phyloP scores from a whole-genome alignment of 2,888 invertebrate species.

The Mactromeris polynyma region DNA sequence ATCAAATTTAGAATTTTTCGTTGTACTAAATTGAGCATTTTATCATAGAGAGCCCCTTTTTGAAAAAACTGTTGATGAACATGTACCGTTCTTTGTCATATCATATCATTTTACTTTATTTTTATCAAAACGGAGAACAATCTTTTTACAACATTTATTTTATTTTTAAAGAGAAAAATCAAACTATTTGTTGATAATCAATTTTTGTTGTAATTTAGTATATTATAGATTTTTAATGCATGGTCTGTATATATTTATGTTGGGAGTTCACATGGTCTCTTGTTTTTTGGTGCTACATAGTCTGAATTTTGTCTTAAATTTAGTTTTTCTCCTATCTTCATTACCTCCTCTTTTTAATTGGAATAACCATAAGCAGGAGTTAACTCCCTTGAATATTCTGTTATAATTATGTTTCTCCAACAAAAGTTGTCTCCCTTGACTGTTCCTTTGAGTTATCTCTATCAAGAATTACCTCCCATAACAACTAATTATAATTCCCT shows the following conservation, averaged over 20 bases:
- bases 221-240: conserved; percentile 13
- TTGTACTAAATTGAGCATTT: neutral
- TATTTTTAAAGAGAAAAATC: conserved; percentile 28
- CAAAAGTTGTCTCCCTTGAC: no score
- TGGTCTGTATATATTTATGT: conserved; percentile 20
- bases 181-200: conserved; percentile 42
- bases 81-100: no score
- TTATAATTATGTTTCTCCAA: neutral
- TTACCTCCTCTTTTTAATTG: neutral
- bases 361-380: neutral
- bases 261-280: conserved; percentile 15
- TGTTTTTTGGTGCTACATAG: conserved; percentile 18
- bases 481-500: neutral
- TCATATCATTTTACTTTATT: conserved; percentile 6
- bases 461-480: neutral
- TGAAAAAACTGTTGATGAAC: neutral
- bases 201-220: conserved; percentile 27
- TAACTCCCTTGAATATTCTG: neutral
- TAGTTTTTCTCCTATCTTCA: neutral
- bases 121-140: neutral
- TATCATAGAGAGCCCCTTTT: neutral
- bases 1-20: neutral
- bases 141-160: neutral
- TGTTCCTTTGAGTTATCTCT: no score
- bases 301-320: conserved; percentile 1